Evolutionary conservation across 2,113 vertebrate genomes (phyloP).

Genomic region (Thymallus thymallus): DNA sequence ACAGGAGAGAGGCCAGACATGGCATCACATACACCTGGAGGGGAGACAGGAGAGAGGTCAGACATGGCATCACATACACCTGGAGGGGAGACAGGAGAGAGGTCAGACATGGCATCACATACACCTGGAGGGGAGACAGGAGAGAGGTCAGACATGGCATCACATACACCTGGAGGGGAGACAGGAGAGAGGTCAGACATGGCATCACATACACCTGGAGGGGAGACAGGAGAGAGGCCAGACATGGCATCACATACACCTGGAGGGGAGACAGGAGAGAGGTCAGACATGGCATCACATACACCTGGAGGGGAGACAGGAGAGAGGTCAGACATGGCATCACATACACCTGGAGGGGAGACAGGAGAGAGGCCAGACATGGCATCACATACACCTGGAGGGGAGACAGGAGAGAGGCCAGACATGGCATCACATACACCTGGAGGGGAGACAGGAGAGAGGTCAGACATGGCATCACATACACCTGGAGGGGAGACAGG

Average conservation of each 20-base stretch:
- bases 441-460: too few species aligned
- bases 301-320: too few species aligned
- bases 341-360: background rate
- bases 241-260: background rate
- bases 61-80: background rate
- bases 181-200: background rate
- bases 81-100: too few species aligned
- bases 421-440: background rate
- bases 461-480: background rate
- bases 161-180: background rate
- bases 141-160: background rate
- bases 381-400: background rate
- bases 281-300: background rate
- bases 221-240: background rate
- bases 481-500: too few species aligned
- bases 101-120: background rate
- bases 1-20: background rate
- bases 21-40: background rate
- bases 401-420: background rate
- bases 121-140: too few species aligned
- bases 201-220: background rate
- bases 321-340: background rate
- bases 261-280: too few species aligned
- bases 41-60: background rate
- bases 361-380: background rate